Base-by-base conservation (phyloP, 2,888 invertebrate species). In the Pyralis farinalis region DNA sequence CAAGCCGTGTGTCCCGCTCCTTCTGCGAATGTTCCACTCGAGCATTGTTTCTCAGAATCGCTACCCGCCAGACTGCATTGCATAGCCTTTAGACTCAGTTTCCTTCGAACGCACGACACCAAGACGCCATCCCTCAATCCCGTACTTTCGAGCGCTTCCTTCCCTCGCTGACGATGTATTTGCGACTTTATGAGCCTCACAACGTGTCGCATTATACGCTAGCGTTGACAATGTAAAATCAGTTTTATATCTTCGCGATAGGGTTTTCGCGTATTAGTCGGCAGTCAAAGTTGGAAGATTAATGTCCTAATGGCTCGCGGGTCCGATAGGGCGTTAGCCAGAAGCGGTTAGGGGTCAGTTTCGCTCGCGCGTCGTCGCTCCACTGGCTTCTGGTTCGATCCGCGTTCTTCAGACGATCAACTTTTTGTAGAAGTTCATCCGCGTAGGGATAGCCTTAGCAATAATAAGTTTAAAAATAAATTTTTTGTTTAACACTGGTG, bases 1-100 rank as follows among this genome's bases (percentile, higher is more conserved):
- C 63, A 58, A 46, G 58, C 61, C 56, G 55, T 59, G 61, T 68
- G 62, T 66, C 73, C 83, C 82, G 83, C 79, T 83, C 81, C 71
- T 86, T 87, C 83, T 73, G 68, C 77, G 86, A 86, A 86, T 62
- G 65, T 67, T 67, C 71, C 67, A 51, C 55, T 58, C 64, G 65
- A 67, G 68, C 71, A 83, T 88, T 87, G 86, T 85, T 87, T 88
- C 86, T 86, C 29, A 60, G 87, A 88, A 87, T 60, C 67, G 65
- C 70, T 62, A 73, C 78, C 65, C 63, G 71, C 67, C 69, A 55
- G 69, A 76, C 81, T 62, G 62, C 85, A 85, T 83, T 73, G 68
- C 78, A 57, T 50, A 45, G 59, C 63, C 38, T 61, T 53, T 61
- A 72, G 66, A 75, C 51, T 44, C 65, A 79, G 66, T 72, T 73